phyloP scores from a whole-genome alignment of 2,113 vertebrate species.

The Xenopus borealis region DNA sequence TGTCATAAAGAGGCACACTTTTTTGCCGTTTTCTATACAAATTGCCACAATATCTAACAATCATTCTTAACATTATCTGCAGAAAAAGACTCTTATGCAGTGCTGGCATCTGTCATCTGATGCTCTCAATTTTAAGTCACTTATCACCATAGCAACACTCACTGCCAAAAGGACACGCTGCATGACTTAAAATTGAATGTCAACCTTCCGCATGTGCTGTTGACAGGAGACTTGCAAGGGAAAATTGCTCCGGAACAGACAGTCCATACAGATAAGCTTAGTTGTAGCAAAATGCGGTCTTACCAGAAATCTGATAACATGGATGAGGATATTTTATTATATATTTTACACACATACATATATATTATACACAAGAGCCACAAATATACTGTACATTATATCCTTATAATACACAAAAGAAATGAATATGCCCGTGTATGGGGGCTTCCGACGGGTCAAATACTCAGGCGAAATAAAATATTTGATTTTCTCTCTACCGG shows the following conservation, averaged over 20 bases:
- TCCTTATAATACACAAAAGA: no score
- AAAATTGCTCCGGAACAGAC: slow-evolving; percentile 12
- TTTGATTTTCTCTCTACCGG: no score
- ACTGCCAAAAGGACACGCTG: slow-evolving; percentile 24
- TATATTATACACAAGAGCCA: no score
- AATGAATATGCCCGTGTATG: no score
- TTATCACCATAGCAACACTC: slow-evolving; percentile 30
- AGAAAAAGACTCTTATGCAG: slow-evolving; percentile 13
- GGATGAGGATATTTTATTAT: no score
- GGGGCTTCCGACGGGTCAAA: no score
- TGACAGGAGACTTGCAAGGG: slow-evolving; percentile 19
- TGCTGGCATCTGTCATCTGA: slow-evolving; percentile 25
- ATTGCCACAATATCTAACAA: neutral
- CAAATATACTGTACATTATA: no score
- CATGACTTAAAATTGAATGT: slow-evolving; percentile 31
- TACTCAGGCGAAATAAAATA: no score
- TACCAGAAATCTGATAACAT: neutral
- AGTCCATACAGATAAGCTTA: slow-evolving; percentile 7
- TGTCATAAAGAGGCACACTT: no score
- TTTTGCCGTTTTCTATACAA: neutral
- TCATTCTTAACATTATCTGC: slow-evolving; percentile 3
- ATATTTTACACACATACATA: no score
- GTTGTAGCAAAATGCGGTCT: neutral
- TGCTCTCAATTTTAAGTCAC: slow-evolving; percentile 35
- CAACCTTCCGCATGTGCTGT: slow-evolving; percentile 16